Evolutionary conservation across 2,888 invertebrate genomes (phyloP), one percentile per base, ranked within the genome.

Genomic region (Pollenia griseotomentosa): DNA sequence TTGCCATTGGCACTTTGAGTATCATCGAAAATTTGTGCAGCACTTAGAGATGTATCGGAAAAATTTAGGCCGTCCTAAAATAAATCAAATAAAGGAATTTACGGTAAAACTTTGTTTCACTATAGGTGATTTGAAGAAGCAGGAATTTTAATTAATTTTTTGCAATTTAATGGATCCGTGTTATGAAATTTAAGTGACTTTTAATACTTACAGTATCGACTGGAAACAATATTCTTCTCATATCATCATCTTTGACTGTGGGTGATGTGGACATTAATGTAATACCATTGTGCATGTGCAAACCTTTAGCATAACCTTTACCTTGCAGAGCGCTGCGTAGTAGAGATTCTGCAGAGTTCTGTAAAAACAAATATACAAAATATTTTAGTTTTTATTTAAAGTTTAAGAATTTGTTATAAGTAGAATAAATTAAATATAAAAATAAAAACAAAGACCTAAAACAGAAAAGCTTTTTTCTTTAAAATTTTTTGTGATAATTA

Each of bases 271-370:
- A 90, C 88, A 92, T 88, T 74, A 93, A 88, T 44, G 93, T 82
- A 40, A 93, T 90, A 9, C 93, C 93, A 84, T 93, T 93, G 83
- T 93, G 93, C 91, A 93, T 90, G 61, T 93, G 93, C 40, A 93
- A 83, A 0, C 93, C 93, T 89, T 94, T 94, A 82, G 92, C 91
- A 90, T 94, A 90, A 85, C 95, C 95, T 94, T 97, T 97, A 65
- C 97, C 97, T 92, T 97, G 97, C 88, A 97, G 94, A 11, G 97
- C 97, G 92, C 96, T 97, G 89, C 97, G 94, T 88, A 97, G 93
- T 88, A 97, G 93, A 46, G 97, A 97, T 91, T 97, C 97, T 23
- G 96, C 93, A 7, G 93, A 92, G 61, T 93, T 93, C 90, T 93
- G 75, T 94, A 73, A 86, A 68, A 16, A 77, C 23, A n/a, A 19